Evolutionary conservation across 1,140 invertebrate genomes (phyloP).

Genomic region (Sycobia sp.): DNA sequence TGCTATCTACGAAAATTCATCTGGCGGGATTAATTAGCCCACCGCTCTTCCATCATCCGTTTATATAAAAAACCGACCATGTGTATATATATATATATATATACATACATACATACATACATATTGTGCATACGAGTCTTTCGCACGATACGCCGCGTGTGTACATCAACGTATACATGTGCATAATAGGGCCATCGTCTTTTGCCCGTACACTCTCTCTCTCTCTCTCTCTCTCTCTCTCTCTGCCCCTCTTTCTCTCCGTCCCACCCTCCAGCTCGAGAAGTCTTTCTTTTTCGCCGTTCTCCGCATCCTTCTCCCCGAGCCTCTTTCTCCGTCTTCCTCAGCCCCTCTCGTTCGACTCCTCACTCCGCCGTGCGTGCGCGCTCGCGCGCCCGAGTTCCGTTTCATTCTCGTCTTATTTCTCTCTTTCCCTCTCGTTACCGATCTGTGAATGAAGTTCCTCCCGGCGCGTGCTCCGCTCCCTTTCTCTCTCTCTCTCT

Average conservation of each 20-base stretch:
- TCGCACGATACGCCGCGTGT: too few species aligned
- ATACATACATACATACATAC: too few species aligned
- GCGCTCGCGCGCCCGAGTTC: not conserved
- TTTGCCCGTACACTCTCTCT: too few species aligned
- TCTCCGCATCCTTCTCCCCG: constrained; percentile 7
- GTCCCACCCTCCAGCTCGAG: not conserved
- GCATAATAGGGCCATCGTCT: too few species aligned
- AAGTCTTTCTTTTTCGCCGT: not conserved
- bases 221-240: constrained; percentile 23
- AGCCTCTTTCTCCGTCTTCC: constrained; percentile 14
- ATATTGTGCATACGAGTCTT: too few species aligned
- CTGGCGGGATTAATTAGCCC: too few species aligned
- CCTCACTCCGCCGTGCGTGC: not conserved
- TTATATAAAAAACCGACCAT: too few species aligned
- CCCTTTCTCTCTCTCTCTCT: not conserved
- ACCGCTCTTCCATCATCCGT: too few species aligned
- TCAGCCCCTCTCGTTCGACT: constrained; percentile 18
- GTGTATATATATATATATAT: too few species aligned
- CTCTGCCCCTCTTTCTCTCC: not conserved
- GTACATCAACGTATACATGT: too few species aligned
- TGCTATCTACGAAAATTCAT: too few species aligned
- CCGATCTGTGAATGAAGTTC: constrained; percentile 16
- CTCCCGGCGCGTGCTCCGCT: not conserved
- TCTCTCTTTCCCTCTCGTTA: constrained; percentile 15
- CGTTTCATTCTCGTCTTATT: not conserved